Evolutionary conservation across 2,113 vertebrate species (phyloP).

Genomic region (Cyanoderma ruficeps): DNA sequence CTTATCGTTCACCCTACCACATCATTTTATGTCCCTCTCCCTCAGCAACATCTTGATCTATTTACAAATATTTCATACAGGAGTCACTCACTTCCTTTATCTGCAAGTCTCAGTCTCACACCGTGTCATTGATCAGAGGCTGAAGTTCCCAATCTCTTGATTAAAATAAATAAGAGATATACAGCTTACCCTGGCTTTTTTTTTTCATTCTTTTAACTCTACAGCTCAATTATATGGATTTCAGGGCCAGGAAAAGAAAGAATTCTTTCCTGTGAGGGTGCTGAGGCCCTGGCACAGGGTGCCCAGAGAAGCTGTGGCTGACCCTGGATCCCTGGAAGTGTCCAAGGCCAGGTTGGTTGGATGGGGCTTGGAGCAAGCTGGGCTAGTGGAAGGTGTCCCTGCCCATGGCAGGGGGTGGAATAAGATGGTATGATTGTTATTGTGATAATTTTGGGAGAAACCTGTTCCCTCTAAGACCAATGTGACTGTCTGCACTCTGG

Average conservation of each 20-base stretch:
- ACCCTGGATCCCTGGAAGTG: background rate
- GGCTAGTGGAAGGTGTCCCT: background rate
- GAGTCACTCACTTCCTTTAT: background rate
- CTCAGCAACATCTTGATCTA: background rate
- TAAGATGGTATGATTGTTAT: background rate
- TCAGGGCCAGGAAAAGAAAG: background rate
- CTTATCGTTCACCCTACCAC: background rate
- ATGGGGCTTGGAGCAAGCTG: fast-evolving
- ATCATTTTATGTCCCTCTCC: background rate
- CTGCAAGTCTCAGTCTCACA: background rate
- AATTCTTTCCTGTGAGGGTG: background rate
- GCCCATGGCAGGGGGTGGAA: background rate
- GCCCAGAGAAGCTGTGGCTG: background rate
- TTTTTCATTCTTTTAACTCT: background rate
- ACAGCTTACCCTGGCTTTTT: background rate
- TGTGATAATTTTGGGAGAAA: background rate
- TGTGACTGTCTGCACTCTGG: background rate
- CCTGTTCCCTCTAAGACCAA: background rate
- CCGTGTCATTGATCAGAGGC: fast-evolving
- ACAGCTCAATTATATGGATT: background rate
- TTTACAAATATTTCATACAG: background rate
- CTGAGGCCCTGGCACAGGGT: fast-evolving
- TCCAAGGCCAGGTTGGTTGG: fast-evolving
- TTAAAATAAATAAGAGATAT: background rate
- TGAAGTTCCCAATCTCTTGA: background rate